Conservation (phyloP, 35 echinoderm and acorn worm species). For the Heliocidaris erythrogramma region DNA sequence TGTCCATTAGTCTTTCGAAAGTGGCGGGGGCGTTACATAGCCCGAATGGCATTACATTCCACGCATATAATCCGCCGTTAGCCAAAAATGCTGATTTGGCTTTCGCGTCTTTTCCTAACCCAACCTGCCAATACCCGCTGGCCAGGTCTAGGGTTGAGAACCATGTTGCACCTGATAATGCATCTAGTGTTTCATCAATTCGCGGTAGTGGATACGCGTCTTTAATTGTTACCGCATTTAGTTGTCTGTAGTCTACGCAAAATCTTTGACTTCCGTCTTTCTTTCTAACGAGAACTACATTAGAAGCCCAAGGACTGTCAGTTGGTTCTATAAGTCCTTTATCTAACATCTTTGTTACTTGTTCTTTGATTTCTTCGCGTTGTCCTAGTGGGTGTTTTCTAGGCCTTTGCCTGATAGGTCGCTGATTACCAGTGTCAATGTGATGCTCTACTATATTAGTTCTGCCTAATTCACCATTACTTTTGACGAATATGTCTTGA, state of each 20-base stretch:
- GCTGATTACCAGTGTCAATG: slow-evolving; percentile 46
- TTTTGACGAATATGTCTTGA: slow-evolving; percentile 58
- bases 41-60: slow-evolving; percentile 73
- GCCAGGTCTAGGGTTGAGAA: slow-evolving; percentile 68
- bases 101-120: slow-evolving; percentile 33
- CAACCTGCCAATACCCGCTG: slow-evolving; percentile 79
- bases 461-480: slow-evolving; percentile 55
- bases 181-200: slow-evolving; percentile 67
- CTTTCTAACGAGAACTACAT: slow-evolving; percentile 52
- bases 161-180: slow-evolving; percentile 48
- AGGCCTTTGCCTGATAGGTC: slow-evolving; percentile 47
- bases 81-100: slow-evolving; percentile 58
- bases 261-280: slow-evolving; percentile 56
- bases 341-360: slow-evolving; percentile 45
- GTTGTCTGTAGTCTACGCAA: slow-evolving; percentile 60
- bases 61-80: slow-evolving; percentile 41
- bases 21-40: slow-evolving; percentile 64
- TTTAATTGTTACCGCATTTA: slow-evolving; percentile 48
- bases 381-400: slow-evolving; percentile 34
- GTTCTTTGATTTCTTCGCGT: slow-evolving; percentile 46
- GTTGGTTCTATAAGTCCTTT: slow-evolving; percentile 59
- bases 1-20: slow-evolving; percentile 70
- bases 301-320: slow-evolving; percentile 60
- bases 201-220: slow-evolving; percentile 69
- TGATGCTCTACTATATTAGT: slow-evolving; percentile 63